Base-by-base conservation (phyloP, 2,888 invertebrate genomes). In the Eupithecia insigniata region DNA sequence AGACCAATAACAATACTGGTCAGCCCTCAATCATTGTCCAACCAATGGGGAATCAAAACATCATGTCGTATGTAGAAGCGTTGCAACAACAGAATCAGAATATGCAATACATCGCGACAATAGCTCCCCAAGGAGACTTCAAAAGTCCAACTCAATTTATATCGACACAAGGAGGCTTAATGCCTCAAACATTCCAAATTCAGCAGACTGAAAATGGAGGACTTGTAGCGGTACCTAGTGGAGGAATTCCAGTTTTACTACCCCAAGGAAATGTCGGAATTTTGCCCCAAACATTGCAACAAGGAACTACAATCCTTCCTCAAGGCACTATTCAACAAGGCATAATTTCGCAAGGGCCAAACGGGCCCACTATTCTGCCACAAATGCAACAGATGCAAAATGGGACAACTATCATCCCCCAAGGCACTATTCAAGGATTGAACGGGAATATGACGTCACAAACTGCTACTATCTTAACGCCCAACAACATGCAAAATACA, bases 51-150 rank as follows among this genome's bases (percentile, higher is more conserved):
- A 95, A 94, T 82, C 95, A 95, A 71, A 95, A 95, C 70, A 92
- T 96, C 55, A 94, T 96, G 93, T 96, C 96, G 22, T 96, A 96
- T 87, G 96, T 96, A 3, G 96, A 96, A 83, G 95, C 96, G 0
- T 93, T 96, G 67, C 96, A 96, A 81, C 96, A 96, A 79, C 95
- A 96, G 71, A 95, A 95, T 72, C 96, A 96, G 85, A 96, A 96
- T 84, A 93, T 97, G 88, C 97, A 97, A 82, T 97, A 97, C 81
- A 96, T 97, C 64, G 96, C 97, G 14, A 96, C 97, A 0, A 95
- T 96, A 74, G 95, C 95, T 0, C 96, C 96, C 8, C 96, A 96
- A 85, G 92, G 92, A 69, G 95, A 95, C 64, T 95, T 90, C 66
- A 95, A 95, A 79, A 90, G 91, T 26, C 93, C 93, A 5, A 94